Percentiles rank a stretch among this genome's conserved stretches.
Evolutionary conservation across 2,797 vertebrate genomes (phyloP).

Genomic region (Tapera naevia): DNA sequence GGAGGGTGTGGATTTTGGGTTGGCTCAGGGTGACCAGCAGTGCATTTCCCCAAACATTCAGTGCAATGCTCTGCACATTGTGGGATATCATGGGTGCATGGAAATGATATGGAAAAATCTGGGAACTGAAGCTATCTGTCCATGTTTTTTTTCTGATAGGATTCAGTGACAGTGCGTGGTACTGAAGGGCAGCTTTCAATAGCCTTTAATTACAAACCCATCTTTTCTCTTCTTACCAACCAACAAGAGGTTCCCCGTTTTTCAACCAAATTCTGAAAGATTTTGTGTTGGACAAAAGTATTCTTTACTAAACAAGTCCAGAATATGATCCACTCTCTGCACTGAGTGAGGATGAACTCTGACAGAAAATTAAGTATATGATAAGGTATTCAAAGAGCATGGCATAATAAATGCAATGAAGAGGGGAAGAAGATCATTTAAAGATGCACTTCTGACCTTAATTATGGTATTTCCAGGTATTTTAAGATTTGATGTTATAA

Average conservation of each 20-base stretch:
- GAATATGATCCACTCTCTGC: neutral
- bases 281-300: neutral
- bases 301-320: neutral
- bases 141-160: neutral
- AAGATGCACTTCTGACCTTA: neutral
- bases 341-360: neutral
- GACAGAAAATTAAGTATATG: neutral
- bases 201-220: neutral
- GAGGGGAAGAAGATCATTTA: neutral
- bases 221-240: neutral
- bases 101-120: neutral
- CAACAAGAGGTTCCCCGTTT: accelerated
- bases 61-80: neutral
- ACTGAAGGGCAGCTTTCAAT: neutral
- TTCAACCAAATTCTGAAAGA: neutral
- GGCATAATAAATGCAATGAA: neutral
- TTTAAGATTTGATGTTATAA: neutral
- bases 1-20: neutral
- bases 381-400: neutral
- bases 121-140: neutral
- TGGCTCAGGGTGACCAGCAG: neutral
- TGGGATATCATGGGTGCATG: neutral
- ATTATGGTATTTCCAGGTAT: neutral
- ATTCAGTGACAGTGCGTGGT: neutral
- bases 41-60: neutral